Percentiles rank a stretch among this genome's conserved stretches.
Conservation (phyloP, 2,888 invertebrate species). For the Bursaphelenchus okinawaensis region DNA sequence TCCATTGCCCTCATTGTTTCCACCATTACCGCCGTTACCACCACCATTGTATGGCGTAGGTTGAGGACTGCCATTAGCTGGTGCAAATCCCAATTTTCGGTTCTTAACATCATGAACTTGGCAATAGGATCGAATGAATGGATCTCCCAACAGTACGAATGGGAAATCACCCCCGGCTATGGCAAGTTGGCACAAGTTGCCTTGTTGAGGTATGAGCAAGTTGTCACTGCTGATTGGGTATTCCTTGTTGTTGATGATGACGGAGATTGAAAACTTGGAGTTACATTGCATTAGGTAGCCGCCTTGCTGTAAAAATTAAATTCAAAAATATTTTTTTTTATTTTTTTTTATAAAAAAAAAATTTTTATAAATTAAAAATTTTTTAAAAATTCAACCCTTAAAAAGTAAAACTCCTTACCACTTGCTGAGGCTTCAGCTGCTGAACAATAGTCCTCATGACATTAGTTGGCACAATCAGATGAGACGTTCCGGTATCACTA, state of each 20-base stretch:
- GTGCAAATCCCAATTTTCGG: constrained; percentile 4
- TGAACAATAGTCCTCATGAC: not conserved
- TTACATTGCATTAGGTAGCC: not conserved
- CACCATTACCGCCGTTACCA: not conserved
- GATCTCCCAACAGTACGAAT: not conserved
- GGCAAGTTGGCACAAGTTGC: not conserved
- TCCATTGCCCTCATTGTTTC: not conserved
- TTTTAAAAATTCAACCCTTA: not conserved
- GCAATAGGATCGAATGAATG: constrained; percentile 4
- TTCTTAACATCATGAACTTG: constrained; percentile 2
- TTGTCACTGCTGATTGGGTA: not conserved
- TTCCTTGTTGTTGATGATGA: not conserved
- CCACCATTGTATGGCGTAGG: not conserved
- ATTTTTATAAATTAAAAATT: not conserved
- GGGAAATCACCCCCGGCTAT: not conserved
- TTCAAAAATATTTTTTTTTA: no score
- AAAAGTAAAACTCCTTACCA: not conserved
- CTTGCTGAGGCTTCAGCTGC: not conserved
- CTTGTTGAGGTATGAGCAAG: not conserved
- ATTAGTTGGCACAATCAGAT: not conserved
- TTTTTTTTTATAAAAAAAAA: not conserved
- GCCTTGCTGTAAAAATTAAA: not conserved
- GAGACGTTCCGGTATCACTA: not conserved
- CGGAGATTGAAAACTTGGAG: not conserved
- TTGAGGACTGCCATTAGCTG: not conserved